These are phyloP conservation scores for Netelia inedita DNA, from an alignment of 2,888 invertebrate genomes.

Conservation along the genomic window DNA sequence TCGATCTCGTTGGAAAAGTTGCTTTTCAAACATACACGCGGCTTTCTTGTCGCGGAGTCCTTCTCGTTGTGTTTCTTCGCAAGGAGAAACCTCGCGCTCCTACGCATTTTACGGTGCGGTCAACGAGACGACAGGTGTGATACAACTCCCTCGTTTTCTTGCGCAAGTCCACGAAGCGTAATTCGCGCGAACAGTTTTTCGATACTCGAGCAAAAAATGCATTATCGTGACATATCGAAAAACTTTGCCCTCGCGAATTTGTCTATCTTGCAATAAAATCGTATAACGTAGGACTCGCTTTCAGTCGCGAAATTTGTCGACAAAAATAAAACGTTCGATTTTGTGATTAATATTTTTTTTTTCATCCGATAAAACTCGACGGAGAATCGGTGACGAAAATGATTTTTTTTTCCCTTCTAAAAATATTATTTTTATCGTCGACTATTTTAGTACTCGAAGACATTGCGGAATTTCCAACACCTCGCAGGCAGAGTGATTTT, in stretches of 20 bases:
- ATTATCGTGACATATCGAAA: slow-evolving; percentile 14
- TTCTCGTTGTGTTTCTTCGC: slow-evolving; percentile 46
- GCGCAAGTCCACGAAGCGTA: slow-evolving; percentile 32
- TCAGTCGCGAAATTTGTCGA: background rate
- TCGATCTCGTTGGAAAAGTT: slow-evolving; percentile 59
- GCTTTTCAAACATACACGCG: slow-evolving; percentile 59
- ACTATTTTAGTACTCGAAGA: slow-evolving; percentile 16
- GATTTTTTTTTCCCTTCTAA: slow-evolving; percentile 24
- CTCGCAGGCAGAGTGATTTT: slow-evolving; percentile 9
- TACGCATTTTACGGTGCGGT: slow-evolving; percentile 52
- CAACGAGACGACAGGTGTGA: slow-evolving; percentile 64
- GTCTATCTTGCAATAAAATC: background rate
- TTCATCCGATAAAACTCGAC: background rate
- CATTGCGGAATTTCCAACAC: slow-evolving; percentile 9
- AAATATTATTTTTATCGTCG: slow-evolving; percentile 41
- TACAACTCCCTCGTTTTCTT: slow-evolving; percentile 60
- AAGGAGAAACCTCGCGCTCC: slow-evolving; percentile 42
- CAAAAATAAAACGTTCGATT: background rate
- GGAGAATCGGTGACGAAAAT: background rate
- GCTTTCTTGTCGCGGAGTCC: slow-evolving; percentile 26
- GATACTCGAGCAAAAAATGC: slow-evolving; percentile 25
- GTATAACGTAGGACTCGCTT: background rate
- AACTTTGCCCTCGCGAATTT: background rate
- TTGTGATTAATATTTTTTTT: background rate
- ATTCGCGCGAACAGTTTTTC: slow-evolving; percentile 20